Evolutionary conservation across 2,888 invertebrate species (phyloP).

Genomic region (Choristoneura rosaceana): DNA sequence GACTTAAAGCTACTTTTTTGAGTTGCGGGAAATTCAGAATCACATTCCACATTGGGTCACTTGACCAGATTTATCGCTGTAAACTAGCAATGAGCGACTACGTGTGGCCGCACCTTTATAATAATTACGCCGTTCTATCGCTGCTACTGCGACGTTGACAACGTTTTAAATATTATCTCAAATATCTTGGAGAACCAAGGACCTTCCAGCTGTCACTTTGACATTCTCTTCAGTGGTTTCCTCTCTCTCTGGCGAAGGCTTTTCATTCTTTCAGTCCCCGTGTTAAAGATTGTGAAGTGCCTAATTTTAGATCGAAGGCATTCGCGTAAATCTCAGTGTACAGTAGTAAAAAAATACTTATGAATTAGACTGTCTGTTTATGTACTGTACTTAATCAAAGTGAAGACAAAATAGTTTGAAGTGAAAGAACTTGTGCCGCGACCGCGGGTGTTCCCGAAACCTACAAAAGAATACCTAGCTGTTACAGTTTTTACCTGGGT

Average conservation of each 20-base stretch:
- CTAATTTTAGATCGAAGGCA: constrained; percentile 40
- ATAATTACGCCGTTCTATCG: no score
- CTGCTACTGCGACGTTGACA: background rate
- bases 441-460: constrained; percentile 38
- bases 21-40: no score
- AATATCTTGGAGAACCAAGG: constrained; percentile 2
- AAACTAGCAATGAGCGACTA: no score
- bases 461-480: constrained; percentile 35
- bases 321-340: constrained; percentile 24
- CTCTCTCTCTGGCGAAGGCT: constrained; percentile 34
- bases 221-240: constrained; percentile 22
- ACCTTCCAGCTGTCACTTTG: constrained; percentile 27
- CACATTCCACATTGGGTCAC: no score
- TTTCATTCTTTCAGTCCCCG: constrained; percentile 37
- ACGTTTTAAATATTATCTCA: constrained; percentile 3
- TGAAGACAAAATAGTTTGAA: constrained; percentile 5
- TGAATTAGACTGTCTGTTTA: constrained; percentile 2
- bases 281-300: constrained; percentile 30
- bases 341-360: background rate
- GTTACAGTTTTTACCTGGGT: constrained; percentile 30
- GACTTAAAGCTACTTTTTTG: no score
- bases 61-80: no score
- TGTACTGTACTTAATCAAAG: constrained; percentile 10
- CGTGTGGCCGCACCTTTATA: no score
- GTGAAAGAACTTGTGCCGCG: constrained; percentile 35